phyloP scores from a whole-genome alignment of 2,113 vertebrate genomes.

The Hirundichthys speculiger region DNA sequence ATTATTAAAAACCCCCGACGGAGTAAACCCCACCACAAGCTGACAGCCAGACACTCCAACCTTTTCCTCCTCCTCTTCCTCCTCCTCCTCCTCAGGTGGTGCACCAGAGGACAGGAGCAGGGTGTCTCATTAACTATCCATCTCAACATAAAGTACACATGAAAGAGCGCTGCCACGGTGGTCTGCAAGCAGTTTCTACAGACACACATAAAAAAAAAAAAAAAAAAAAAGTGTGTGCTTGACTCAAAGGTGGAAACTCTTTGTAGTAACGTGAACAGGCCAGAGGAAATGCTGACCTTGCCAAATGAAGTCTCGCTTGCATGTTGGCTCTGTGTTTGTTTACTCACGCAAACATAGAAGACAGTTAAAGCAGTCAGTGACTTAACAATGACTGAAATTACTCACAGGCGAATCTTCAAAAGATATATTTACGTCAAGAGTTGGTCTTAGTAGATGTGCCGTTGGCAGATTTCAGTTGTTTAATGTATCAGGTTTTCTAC shows the following conservation, averaged over 20 bases:
- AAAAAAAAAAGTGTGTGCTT: constrained; percentile 11
- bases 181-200: constrained; percentile 37
- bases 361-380: constrained; percentile 20
- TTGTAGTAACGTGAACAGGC: constrained; percentile 3
- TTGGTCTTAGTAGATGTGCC: constrained; percentile 18
- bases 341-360: constrained; percentile 10
- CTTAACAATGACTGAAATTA: constrained; percentile 38
- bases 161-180: constrained; percentile 39
- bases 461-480: constrained; percentile 12
- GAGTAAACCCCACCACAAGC: constrained; percentile 35
- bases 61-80: constrained; percentile 28
- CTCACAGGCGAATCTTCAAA: constrained; percentile 35
- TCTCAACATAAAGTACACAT: constrained; percentile 24
- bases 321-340: constrained; percentile 17
- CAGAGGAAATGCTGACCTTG: constrained; percentile 46
- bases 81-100: constrained; percentile 28
- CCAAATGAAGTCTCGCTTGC: neutral
- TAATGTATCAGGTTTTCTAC: constrained; percentile 32
- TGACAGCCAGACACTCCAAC: constrained; percentile 20
- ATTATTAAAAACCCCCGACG: constrained; percentile 39
- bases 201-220: constrained; percentile 33
- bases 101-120: constrained; percentile 19
- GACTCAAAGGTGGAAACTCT: constrained; percentile 30
- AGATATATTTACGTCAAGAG: constrained; percentile 36
- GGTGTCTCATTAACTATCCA: constrained; percentile 43